Base-by-base conservation (phyloP, 2,888 invertebrate genomes). In the Amphipoea lucens region DNA sequence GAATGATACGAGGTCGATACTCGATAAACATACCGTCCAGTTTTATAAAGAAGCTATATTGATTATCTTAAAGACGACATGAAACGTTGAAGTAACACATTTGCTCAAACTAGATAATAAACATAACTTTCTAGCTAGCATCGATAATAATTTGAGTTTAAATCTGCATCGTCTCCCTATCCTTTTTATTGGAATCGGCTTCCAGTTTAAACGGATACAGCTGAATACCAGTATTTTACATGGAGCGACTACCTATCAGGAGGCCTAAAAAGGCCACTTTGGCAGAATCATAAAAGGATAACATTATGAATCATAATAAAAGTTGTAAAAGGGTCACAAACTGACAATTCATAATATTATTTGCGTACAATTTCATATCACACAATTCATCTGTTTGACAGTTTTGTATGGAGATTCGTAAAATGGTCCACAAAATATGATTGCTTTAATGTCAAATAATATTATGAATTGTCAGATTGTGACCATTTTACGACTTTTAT, bases 31-130 rank as follows among this genome's bases (percentile, higher is more conserved):
- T 40, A 42, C 54, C 70, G 60, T 86, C 67, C 63, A 74, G 40
- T 67, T 36, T 69, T 57, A 29, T 54, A 45, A 45, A 45, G 40
- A 60, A 66, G 17, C 45, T 66, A 42, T 62, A 70, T 60, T 57
- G 54, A 57, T 63, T 60, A 60, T 60, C 29, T 63, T 69, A n/a
- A 45, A 48, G 4, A 74, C 29, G 42, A 70, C 2, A 48, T 42
- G 54, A 68, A 74, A 57, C 17, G 51, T 68, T 48, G 3, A 72
- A 42, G 4, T 62, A 63, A 84, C 9, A 75, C n/a, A 70, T 76
- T 80, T 81, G 85, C 85, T 85, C 87, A 85, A 85, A 65, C 51
- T 83, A 79, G 45, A 79, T 66, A 74, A 40, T 70, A 77, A 42
- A 51, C 62, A 54, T 11, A 72, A 66, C 1, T n/a, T 40, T 66